phyloP scores from a whole-genome alignment of 1,140 invertebrate genomes.

The Eumaeus atala region DNA sequence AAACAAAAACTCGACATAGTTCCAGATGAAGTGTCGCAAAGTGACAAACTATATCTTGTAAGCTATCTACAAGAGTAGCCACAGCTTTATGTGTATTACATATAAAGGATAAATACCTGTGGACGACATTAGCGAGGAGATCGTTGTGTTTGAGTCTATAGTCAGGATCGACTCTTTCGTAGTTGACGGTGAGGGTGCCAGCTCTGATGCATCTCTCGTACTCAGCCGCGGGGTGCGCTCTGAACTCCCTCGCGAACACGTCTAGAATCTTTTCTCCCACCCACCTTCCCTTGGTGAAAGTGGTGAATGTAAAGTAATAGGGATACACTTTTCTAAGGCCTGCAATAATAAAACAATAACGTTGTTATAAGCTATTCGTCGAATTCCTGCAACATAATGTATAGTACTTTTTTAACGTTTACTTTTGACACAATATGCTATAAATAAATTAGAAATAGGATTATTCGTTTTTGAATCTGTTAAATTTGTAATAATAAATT shows the following conservation, averaged over 20 bases:
- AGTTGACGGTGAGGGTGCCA: constrained; percentile 95
- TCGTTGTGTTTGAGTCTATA: constrained; percentile 96
- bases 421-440: too few relatives aligned
- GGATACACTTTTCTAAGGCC: constrained; percentile 98
- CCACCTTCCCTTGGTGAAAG: constrained; percentile 98
- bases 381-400: too few relatives aligned
- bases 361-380: neutral
- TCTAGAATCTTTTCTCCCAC: constrained; percentile 95
- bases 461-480: too few relatives aligned
- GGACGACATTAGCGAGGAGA: constrained; percentile 93
- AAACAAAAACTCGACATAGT: neutral
- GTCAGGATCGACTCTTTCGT: constrained; percentile 92
- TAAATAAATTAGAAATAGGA: too few relatives aligned
- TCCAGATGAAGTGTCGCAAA: constrained; percentile 22
- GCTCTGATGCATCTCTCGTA: constrained; percentile 93
- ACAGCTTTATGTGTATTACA: constrained; percentile 19
- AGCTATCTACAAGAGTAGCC: constrained; percentile 33
- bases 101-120: constrained; percentile 81
- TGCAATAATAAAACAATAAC: constrained; percentile 57
- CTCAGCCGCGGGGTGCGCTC: constrained; percentile 92
- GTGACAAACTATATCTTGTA: constrained; percentile 25
- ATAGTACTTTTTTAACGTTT: too few relatives aligned
- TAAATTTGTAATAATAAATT: too few relatives aligned
- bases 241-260: constrained; percentile 94
- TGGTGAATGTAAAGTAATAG: constrained; percentile 98